phyloP scores from a whole-genome alignment of 2,888 invertebrate species.

The Scaptomyza reducta region DNA sequence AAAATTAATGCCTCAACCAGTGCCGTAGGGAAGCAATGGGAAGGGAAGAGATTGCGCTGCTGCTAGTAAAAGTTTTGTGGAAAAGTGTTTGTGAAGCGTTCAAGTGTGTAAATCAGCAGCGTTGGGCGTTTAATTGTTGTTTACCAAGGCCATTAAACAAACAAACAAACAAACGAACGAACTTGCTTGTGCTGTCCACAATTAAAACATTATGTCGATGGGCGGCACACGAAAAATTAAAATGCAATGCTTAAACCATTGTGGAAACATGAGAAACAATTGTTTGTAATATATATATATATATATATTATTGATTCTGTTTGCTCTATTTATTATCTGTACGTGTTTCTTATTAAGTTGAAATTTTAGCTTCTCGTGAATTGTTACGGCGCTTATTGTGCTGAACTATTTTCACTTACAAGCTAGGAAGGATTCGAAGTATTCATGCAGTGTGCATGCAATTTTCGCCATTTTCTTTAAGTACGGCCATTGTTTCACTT shows the following conservation, averaged over 20 bases:
- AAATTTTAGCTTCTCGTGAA: conserved; percentile 11
- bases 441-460: conserved; percentile 67
- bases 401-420: conserved; percentile 46
- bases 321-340: neutral
- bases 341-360: neutral
- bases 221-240: conserved; percentile 10
- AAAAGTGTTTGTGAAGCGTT: conserved; percentile 64
- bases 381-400: conserved; percentile 29
- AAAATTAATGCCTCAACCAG: conserved; percentile 34
- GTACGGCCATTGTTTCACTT: conserved; percentile 76
- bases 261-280: neutral
- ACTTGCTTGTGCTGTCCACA: conserved; percentile 34
- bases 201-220: conserved; percentile 57
- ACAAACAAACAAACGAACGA: conserved; percentile 31
- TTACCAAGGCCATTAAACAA: conserved; percentile 53
- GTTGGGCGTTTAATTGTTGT: conserved; percentile 72
- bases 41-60: conserved; percentile 5
- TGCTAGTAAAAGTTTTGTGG: conserved; percentile 52
- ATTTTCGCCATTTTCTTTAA: conserved; percentile 78
- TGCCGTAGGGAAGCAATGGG: neutral
- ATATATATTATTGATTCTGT: neutral
- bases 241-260: neutral
- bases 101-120: conserved; percentile 63
- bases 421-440: conserved; percentile 28
- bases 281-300: neutral